phyloP scores from a whole-genome alignment of 64 coral and sea anemone genomes.

The Dendronephthya gigantea region DNA sequence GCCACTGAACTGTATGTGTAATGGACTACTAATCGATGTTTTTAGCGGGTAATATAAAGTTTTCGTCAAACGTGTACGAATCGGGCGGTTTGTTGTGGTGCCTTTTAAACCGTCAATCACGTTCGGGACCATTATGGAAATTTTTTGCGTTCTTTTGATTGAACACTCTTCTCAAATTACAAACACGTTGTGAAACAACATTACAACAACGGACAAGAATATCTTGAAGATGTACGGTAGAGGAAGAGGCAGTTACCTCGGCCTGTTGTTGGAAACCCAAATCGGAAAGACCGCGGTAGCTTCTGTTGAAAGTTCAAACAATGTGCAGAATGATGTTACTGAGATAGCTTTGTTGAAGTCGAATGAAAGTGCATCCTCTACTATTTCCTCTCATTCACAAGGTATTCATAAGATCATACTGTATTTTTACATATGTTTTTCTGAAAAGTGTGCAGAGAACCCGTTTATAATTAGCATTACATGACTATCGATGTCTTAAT shows the following conservation, averaged over 20 bases:
- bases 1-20: too few relatives aligned
- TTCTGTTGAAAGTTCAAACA: background rate
- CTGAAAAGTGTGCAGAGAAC: too few relatives aligned
- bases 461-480: too few relatives aligned
- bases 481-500: too few relatives aligned
- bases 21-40: background rate
- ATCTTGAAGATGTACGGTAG: background rate
- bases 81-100: background rate
- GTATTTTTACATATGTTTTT: background rate
- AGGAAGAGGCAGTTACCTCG: conserved; percentile 16
- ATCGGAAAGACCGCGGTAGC: background rate
- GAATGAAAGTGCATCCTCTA: background rate
- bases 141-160: background rate
- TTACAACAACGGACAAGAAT: background rate
- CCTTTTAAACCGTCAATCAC: background rate
- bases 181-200: background rate
- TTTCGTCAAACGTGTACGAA: background rate
- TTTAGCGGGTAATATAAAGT: background rate
- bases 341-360: background rate
- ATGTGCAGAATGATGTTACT: background rate
- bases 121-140: background rate
- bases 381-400: background rate
- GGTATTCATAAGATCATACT: too few relatives aligned
- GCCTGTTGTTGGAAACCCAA: background rate
- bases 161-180: background rate